Conservation (phyloP, 2,797 vertebrate genomes). For the Discoglossus pictus region DNA sequence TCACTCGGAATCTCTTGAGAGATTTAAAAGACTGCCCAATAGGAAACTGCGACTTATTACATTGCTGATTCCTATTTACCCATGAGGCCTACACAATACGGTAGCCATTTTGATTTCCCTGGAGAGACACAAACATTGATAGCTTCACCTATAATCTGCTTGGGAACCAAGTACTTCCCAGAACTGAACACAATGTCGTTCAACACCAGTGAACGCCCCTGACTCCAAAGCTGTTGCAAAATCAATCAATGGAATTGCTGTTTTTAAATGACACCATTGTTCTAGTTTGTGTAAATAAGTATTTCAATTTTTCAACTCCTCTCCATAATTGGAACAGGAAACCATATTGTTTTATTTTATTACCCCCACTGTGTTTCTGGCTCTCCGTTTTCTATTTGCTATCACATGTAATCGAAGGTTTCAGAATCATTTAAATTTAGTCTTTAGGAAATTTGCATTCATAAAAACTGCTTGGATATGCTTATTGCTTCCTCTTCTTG, state of each 20-base stretch:
- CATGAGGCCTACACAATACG: not conserved
- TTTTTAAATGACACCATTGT: conserved; percentile 7
- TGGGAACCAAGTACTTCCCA: not conserved
- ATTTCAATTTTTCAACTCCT: conserved; percentile 6
- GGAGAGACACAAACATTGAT: not conserved
- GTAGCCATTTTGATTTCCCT: conserved; percentile 33
- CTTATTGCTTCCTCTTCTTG: conserved; percentile 60
- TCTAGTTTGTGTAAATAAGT: conserved; percentile 22
- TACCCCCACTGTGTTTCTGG: conserved; percentile 41
- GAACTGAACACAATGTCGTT: no score
- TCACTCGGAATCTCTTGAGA: no score
- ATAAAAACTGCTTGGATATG: conserved; percentile 63
- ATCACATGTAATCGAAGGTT: conserved; percentile 23
- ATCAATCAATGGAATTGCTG: no score
- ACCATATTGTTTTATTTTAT: conserved; percentile 42
- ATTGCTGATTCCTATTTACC: conserved; percentile 11
- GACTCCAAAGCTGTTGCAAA: no score
- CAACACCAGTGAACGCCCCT: no score
- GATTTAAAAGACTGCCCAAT: no score
- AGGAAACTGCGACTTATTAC: conserved; percentile 27
- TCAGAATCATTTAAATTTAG: conserved; percentile 61
- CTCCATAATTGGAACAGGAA: conserved; percentile 41
- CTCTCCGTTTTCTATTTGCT: conserved; percentile 37
- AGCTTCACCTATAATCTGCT: conserved; percentile 26
- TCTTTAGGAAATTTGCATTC: conserved; percentile 65